These are phyloP conservation scores for Tenodera sinensis DNA, from an alignment of 2,888 invertebrate species.

Conservation along the genomic window DNA sequence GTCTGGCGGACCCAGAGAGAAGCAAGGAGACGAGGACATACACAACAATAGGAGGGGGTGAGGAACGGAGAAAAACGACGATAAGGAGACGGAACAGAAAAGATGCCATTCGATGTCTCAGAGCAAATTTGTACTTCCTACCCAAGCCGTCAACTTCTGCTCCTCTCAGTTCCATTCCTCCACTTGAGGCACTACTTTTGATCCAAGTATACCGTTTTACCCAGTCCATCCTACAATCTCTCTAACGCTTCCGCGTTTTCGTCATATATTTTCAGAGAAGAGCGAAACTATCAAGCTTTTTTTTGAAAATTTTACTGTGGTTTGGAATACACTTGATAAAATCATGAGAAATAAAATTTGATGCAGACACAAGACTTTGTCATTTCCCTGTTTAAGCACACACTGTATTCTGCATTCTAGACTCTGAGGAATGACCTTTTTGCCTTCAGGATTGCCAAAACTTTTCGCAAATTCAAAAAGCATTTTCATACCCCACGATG, in stretches of 20 bases:
- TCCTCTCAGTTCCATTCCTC: background rate
- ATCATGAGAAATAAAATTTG: background rate
- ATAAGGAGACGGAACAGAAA: background rate
- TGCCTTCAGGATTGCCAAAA: too few relatives aligned
- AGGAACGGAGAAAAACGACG: background rate
- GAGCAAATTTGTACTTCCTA: slow-evolving; percentile 12
- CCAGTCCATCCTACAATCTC: background rate
- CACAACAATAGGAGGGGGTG: background rate
- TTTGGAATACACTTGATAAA: background rate
- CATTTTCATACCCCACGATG: too few relatives aligned
- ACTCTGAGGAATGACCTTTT: too few relatives aligned
- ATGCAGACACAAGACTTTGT: too few relatives aligned
- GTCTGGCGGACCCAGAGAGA: background rate
- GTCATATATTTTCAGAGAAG: background rate
- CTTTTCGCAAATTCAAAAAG: too few relatives aligned
- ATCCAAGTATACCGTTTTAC: background rate
- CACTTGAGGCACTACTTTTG: background rate
- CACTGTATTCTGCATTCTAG: too few relatives aligned
- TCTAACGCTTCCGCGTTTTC: background rate
- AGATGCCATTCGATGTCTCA: slow-evolving; percentile 11
- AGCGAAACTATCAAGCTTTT: background rate
- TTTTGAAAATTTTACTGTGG: background rate
- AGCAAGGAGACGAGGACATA: background rate
- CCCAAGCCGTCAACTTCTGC: background rate
- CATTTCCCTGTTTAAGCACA: too few relatives aligned